Conservation (phyloP, 2,888 invertebrate species). For the Itoplectis maculator region DNA sequence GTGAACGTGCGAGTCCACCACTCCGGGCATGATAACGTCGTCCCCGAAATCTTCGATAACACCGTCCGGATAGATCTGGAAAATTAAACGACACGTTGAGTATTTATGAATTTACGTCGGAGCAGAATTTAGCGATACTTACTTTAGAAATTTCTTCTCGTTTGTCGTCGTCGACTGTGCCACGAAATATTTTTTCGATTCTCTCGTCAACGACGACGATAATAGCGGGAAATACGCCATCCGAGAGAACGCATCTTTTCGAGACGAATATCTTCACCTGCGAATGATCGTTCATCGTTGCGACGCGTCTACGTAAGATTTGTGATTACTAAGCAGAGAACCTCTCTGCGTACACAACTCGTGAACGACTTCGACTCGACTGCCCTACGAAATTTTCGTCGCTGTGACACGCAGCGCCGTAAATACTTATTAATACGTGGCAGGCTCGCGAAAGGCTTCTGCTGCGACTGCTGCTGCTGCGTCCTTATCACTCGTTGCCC, state of each 20-base stretch:
- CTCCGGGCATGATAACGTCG: constrained; percentile 88
- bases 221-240: constrained; percentile 80
- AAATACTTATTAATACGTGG: neutral
- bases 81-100: neutral
- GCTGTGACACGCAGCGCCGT: neutral
- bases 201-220: constrained; percentile 87
- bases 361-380: neutral
- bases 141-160: constrained; percentile 63
- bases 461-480: too few relatives aligned
- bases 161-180: constrained; percentile 78
- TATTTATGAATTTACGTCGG: too few relatives aligned
- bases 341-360: neutral
- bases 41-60: constrained; percentile 84
- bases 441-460: too few relatives aligned
- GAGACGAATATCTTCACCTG: constrained; percentile 66
- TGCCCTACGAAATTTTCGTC: neutral
- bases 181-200: constrained; percentile 86
- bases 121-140: constrained; percentile 28
- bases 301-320: too few relatives aligned
- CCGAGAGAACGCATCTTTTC: constrained; percentile 71
- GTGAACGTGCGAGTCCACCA: constrained; percentile 91
- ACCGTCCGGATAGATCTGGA: constrained; percentile 67
- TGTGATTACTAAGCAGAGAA: neutral
- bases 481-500: neutral
- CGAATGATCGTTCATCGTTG: constrained; percentile 40